Evolutionary conservation across 64 coral and sea anemone species (phyloP).

Genomic region (Montipora efflorescens): DNA sequence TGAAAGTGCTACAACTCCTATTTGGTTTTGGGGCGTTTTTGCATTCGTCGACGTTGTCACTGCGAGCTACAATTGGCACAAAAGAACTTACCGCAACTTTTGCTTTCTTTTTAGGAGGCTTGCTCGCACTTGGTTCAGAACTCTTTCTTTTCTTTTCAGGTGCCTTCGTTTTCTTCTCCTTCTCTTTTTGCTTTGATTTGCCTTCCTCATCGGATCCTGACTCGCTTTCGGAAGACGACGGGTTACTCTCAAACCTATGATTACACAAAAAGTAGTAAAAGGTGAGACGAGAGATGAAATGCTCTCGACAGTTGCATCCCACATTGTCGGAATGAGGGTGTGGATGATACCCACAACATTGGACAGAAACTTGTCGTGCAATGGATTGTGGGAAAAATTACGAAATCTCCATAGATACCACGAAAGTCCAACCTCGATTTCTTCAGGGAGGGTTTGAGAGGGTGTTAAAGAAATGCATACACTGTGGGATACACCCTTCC

Average conservation of each 20-base stretch:
- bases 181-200: constrained; percentile 62
- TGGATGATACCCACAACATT: background rate
- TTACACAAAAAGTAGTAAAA: background rate
- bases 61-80: too few species aligned
- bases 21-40: background rate
- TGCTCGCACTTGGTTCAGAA: constrained; percentile 49
- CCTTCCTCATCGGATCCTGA: constrained; percentile 65
- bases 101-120: constrained; percentile 85
- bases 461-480: too few species aligned
- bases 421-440: background rate
- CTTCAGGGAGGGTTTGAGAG: too few species aligned
- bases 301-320: background rate
- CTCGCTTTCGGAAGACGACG: constrained; percentile 70
- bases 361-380: background rate
- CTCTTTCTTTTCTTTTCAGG: constrained; percentile 86
- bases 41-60: background rate
- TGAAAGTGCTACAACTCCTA: background rate
- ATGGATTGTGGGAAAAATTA: background rate
- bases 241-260: constrained; percentile 87
- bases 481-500: too few species aligned
- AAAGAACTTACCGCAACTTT: constrained; percentile 60
- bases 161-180: constrained; percentile 81
- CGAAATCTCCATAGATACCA: background rate
- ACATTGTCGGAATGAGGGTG: background rate
- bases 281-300: background rate